A percentile compares a stretch with the other conserved stretches of the same genome.
These are phyloP conservation scores for Engraulis encrasicolus DNA, from an alignment of 2,113 vertebrate genomes.

Conservation along the genomic window DNA sequence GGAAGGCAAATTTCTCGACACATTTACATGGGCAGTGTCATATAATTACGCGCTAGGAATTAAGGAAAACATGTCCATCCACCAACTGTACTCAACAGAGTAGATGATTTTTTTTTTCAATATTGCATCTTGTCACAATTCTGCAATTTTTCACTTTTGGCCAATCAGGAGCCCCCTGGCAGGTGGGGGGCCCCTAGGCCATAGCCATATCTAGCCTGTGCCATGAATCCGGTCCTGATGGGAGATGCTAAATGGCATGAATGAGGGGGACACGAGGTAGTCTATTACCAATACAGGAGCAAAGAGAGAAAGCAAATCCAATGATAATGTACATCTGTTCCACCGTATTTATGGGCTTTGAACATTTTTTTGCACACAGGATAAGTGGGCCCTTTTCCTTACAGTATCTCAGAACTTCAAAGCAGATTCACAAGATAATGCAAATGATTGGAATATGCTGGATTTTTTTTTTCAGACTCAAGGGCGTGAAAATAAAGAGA, in stretches of 20 bases:
- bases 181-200: too few relatives aligned
- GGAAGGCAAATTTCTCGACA: too few relatives aligned
- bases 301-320: constrained; percentile 90
- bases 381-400: constrained; percentile 95
- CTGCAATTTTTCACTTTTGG: too few relatives aligned
- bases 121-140: too few relatives aligned
- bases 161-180: too few relatives aligned
- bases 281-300: constrained; percentile 90
- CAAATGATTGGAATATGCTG: constrained; percentile 96
- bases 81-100: too few relatives aligned
- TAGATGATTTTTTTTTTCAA: too few relatives aligned
- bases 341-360: constrained; percentile 98
- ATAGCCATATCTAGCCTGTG: too few relatives aligned
- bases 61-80: too few relatives aligned
- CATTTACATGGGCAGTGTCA: too few relatives aligned
- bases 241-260: constrained; percentile 88
- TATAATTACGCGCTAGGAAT: too few relatives aligned
- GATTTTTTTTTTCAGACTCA: constrained; percentile 82
- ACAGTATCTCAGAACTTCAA: constrained; percentile 98
- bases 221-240: too few relatives aligned
- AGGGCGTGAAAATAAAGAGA: constrained; percentile 78
- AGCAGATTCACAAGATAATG: constrained; percentile 97
- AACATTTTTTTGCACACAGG: constrained; percentile 92
- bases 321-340: constrained; percentile 99
- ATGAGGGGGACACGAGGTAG: constrained; percentile 85